Evolutionary conservation across 2,888 invertebrate species (phyloP).

Genomic region (Tridacna gigas): DNA sequence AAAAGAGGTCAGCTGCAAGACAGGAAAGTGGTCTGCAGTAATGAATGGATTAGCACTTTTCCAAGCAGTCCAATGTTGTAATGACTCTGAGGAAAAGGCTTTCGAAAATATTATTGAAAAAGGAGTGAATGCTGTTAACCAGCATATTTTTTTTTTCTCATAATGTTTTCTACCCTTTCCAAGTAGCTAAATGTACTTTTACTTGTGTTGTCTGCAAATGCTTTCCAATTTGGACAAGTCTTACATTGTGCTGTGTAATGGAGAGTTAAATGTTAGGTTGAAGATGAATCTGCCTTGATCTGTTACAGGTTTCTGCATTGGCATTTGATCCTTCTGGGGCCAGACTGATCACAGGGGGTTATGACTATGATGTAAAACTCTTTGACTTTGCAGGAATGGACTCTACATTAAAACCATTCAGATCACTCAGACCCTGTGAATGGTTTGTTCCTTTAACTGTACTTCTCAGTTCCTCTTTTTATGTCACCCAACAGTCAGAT

Average conservation of each 20-base stretch:
- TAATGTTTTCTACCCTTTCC: background rate
- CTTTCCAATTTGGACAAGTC: background rate
- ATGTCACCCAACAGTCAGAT: no score
- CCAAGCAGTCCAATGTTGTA: no score
- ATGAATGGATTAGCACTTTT: no score
- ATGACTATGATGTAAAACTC: slow-evolving; percentile 97
- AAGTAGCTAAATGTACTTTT: background rate
- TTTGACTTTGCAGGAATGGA: slow-evolving; percentile 99
- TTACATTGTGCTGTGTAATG: background rate
- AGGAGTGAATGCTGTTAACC: no score
- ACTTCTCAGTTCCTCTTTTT: no score
- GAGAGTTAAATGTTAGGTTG: background rate
- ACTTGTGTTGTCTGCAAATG: background rate
- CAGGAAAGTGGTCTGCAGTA: no score
- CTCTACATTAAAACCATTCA: slow-evolving; percentile 94
- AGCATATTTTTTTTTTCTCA: background rate
- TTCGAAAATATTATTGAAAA: no score
- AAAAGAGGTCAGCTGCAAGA: no score
- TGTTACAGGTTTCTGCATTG: slow-evolving; percentile 89
- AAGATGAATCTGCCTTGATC: background rate
- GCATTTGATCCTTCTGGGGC: slow-evolving; percentile 98
- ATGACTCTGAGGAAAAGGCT: no score
- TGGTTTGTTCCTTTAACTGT: slow-evolving; percentile 84
- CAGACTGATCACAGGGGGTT: slow-evolving; percentile 94
- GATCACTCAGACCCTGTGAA: slow-evolving; percentile 97